Percentiles rank a stretch among this genome's conserved stretches.
These are phyloP conservation scores for Acronicta aceris DNA, from an alignment of 2,888 invertebrate species.

Conservation along the genomic window DNA sequence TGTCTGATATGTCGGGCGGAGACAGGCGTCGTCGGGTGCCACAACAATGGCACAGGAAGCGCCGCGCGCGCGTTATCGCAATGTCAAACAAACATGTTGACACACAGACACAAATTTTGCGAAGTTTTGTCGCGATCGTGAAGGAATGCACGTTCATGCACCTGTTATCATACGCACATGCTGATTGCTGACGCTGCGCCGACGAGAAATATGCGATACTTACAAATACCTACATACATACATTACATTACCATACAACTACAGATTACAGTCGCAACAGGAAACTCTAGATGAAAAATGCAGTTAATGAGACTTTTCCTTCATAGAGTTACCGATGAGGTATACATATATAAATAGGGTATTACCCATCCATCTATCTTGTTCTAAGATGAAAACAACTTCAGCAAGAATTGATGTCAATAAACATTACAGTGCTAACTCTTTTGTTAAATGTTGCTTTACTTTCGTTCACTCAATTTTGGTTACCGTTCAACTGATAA, in stretches of 20 bases:
- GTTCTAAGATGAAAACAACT: not conserved
- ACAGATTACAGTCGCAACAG: slow-evolving; percentile 12
- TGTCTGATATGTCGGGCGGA: not conserved
- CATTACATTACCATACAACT: slow-evolving; percentile 6
- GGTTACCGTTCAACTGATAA: too few relatives aligned
- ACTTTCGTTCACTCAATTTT: not conserved
- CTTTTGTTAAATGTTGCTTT: not conserved
- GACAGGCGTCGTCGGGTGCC: slow-evolving; percentile 30
- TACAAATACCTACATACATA: slow-evolving; percentile 3
- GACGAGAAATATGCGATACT: slow-evolving; percentile 22
- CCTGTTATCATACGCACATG: slow-evolving; percentile 16
- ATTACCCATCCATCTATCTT: not conserved
- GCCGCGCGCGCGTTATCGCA: slow-evolving; percentile 31
- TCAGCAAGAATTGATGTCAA: too few relatives aligned
- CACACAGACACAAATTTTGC: slow-evolving; percentile 54
- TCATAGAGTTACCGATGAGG: not conserved
- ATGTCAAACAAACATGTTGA: slow-evolving; percentile 35
- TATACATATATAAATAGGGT: not conserved
- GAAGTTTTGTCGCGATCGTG: slow-evolving; percentile 37
- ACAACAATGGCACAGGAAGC: slow-evolving; percentile 49
- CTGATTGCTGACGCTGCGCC: not conserved
- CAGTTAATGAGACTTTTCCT: not conserved
- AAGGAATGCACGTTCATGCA: slow-evolving; percentile 26
- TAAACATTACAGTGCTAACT: not conserved
- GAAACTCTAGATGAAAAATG: slow-evolving; percentile 17